Percentiles rank a stretch among this genome's conserved stretches.
Evolutionary conservation across 2,888 invertebrate genomes (phyloP).

Genomic region (Amorpha juglandis): DNA sequence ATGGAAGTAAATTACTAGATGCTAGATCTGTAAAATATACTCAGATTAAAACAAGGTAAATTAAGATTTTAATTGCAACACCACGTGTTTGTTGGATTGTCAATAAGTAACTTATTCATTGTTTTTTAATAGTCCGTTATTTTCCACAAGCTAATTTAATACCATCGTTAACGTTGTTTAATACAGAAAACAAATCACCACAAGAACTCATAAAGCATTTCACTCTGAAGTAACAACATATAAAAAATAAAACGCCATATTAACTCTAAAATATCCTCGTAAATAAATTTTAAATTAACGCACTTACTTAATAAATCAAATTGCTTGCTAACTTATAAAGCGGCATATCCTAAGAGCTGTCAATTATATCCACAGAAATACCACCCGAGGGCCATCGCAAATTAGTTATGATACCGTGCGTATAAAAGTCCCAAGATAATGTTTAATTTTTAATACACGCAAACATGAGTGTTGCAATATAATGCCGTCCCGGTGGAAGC

Average conservation of each 20-base stretch:
- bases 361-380: conserved; percentile 18
- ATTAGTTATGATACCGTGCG: conserved; percentile 14
- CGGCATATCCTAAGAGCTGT: conserved; percentile 17
- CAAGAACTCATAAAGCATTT: conserved; percentile 28
- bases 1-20: too few species aligned
- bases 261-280: conserved; percentile 29
- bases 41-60: too few species aligned
- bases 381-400: conserved; percentile 17
- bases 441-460: conserved; percentile 34
- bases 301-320: conserved; percentile 28
- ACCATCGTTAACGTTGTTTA: not conserved
- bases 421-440: conserved; percentile 40
- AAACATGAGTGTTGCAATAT: conserved; percentile 33
- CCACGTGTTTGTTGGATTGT: too few species aligned
- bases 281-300: conserved; percentile 36
- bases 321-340: conserved; percentile 3
- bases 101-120: not conserved
- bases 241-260: conserved; percentile 27
- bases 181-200: conserved; percentile 36
- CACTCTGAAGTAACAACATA: not conserved
- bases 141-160: not conserved
- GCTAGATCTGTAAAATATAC: too few species aligned
- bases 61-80: too few species aligned
- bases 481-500: conserved; percentile 20
- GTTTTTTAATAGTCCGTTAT: not conserved